Percentiles rank a stretch among this genome's conserved stretches.
These are phyloP conservation scores for Drosophila flavopinicola DNA, from an alignment of 2,888 invertebrate species.

Conservation along the genomic window DNA sequence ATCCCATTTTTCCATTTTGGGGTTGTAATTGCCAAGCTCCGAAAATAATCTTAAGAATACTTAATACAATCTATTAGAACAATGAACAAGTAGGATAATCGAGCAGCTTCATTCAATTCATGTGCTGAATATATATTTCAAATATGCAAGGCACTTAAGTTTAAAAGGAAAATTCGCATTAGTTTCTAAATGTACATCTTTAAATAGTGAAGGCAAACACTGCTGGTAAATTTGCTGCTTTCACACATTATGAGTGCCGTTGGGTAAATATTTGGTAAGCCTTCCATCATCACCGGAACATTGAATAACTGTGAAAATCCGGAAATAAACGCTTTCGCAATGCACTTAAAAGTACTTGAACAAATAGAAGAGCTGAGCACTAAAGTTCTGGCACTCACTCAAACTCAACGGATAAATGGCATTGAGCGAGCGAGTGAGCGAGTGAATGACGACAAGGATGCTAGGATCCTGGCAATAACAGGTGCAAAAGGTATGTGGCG, in stretches of 20 bases:
- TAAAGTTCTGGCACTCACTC: constrained; percentile 17
- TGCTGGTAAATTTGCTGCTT: constrained; percentile 13
- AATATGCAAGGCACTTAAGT: neutral
- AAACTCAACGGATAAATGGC: constrained; percentile 35
- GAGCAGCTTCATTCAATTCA: too few relatives aligned
- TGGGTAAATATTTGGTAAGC: constrained; percentile 39
- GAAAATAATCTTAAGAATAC: too few relatives aligned
- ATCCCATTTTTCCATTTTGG: neutral
- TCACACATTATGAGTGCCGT: constrained; percentile 10
- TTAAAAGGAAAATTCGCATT: too few relatives aligned
- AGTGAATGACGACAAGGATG: constrained; percentile 11
- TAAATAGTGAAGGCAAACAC: neutral
- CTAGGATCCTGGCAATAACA: neutral
- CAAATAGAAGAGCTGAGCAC: constrained; percentile 47
- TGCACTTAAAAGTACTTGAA: constrained; percentile 68
- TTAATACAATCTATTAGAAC: too few relatives aligned
- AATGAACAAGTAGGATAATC: too few relatives aligned
- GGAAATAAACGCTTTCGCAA: constrained; percentile 67
- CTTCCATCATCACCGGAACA: constrained; percentile 38
- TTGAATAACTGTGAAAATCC: constrained; percentile 60
- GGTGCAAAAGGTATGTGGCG: constrained; percentile 20
- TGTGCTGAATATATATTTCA: neutral
- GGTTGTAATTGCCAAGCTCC: too few relatives aligned
- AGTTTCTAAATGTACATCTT: neutral
- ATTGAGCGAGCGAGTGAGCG: constrained; percentile 22